Evolutionary conservation across 2,113 vertebrate species (phyloP), one percentile per base, ranked within the genome.

Genomic region (Forbesichthys agassizii): DNA sequence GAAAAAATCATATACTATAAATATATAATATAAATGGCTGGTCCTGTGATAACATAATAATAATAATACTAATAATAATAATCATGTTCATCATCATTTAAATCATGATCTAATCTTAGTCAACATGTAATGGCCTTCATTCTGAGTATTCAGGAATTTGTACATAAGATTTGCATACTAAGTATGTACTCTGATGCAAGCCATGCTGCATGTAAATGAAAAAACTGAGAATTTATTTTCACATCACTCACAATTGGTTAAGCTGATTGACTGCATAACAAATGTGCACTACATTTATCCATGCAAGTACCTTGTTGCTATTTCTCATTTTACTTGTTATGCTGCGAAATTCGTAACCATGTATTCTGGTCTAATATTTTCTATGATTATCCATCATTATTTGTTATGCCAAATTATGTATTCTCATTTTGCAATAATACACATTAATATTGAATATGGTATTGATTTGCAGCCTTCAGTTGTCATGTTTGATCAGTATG

Each of bases 401-500:
- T 42, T 42, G 36, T 7, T 42, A 42, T 42, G 36, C 4, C 7
- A 8, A 42, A 42, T 27, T 27, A 27, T 27, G 27, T 27, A 27
- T 27, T 27, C 20, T 33, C 51, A n/a, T 0, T 0, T 49, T 9
- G 27, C 68, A 69, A 55, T 47, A 42, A 60, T 65, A 14, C 7
- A 18, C 18, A 55, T 20, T 55, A 42, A 42, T 42, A 42, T 42
- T 42, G 54, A 72, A 51, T 68, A 69, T 76, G 61, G 67, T 46
- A 64, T 76, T 74, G 61, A 73, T 68, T 57, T 63, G n/a, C 75
- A 48, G 53, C 69, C 64, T 49, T 60, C 65, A 59, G 74, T 76
- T 70, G 73, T 82, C 66, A 57, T 54, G 67, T 66, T 71, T 66
- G 61, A 82, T 87, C 69, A 75, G 69, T 80, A 78, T 75, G 27